Evolutionary conservation across 2,797 vertebrate species (phyloP).

Genomic region (Euphonia xanthogaster): DNA sequence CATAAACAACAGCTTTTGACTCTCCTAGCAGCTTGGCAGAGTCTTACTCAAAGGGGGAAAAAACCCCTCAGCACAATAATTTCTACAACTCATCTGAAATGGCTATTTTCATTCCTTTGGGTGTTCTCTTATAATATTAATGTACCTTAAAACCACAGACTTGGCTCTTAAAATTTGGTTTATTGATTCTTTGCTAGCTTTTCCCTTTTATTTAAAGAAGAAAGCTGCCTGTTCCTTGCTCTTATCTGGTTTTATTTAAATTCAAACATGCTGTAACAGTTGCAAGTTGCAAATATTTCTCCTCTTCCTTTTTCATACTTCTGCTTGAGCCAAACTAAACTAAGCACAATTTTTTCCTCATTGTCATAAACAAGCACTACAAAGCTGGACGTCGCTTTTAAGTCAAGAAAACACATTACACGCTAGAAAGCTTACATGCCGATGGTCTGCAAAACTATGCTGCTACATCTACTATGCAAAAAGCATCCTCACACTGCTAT

Average conservation of each 20-base stretch:
- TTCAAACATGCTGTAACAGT: neutral
- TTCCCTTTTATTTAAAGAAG: neutral
- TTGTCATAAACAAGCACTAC: neutral
- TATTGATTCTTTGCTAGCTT: neutral
- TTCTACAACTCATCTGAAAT: neutral
- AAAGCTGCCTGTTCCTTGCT: neutral
- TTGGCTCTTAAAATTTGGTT: neutral
- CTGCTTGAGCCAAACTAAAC: neutral
- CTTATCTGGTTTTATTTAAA: neutral
- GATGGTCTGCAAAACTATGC: neutral
- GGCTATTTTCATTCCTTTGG: neutral
- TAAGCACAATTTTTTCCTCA: neutral
- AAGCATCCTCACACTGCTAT: neutral
- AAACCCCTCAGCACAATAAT: neutral
- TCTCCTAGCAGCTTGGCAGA: neutral
- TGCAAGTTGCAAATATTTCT: slow-evolving; percentile 21
- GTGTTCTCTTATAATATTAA: neutral
- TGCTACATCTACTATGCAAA: neutral
- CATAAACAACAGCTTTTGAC: neutral
- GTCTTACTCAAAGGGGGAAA: neutral
- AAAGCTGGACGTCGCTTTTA: neutral
- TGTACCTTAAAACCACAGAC: neutral
- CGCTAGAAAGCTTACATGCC: neutral
- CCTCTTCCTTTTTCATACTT: neutral
- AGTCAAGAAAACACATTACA: neutral